These are phyloP conservation scores for Brachypalpus laphriformis DNA, from an alignment of 2,888 invertebrate genomes.

Conservation along the genomic window DNA sequence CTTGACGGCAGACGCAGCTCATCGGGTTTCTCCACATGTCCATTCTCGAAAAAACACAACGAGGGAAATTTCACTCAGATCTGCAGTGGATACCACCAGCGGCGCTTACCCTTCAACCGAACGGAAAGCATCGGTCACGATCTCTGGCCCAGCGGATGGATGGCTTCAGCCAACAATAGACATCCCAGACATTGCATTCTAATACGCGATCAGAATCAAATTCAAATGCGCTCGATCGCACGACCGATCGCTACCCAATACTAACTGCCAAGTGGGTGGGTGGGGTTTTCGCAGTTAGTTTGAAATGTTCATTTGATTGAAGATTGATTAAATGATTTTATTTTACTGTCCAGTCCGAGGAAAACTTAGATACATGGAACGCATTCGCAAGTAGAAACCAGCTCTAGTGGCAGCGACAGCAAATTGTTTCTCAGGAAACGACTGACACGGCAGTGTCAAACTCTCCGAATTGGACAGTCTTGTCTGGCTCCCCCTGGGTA, in stretches of 20 bases:
- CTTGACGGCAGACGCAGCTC: constrained; percentile 68
- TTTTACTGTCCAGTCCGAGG: constrained; percentile 46
- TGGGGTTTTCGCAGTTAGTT: constrained; percentile 66
- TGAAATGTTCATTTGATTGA: constrained; percentile 68
- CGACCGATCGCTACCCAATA: constrained; percentile 24
- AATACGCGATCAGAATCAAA: constrained; percentile 64
- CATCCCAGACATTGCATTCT: constrained; percentile 54
- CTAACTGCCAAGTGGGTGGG: constrained; percentile 63
- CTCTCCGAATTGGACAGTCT: constrained; percentile 41
- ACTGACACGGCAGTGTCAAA: constrained; percentile 70
- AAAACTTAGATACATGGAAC: constrained; percentile 49
- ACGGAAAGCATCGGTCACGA: constrained; percentile 72
- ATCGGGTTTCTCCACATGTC: constrained; percentile 57
- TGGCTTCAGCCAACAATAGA: constrained; percentile 46
- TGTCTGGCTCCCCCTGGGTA: constrained; percentile 54
- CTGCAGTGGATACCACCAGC: constrained; percentile 69
- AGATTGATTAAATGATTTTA: constrained; percentile 73
- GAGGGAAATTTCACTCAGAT: constrained; percentile 72
- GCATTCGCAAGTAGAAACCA: constrained; percentile 58
- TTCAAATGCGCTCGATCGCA: constrained; percentile 49
- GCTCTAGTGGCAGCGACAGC: constrained; percentile 4
- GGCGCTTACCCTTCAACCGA: constrained; percentile 59
- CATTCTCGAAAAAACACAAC: constrained; percentile 35
- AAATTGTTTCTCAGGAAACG: constrained; percentile 69
- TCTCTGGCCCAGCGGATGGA: constrained; percentile 61